Evolutionary conservation across 2,113 vertebrate genomes (phyloP).

Genomic region (Struthidea cinerea): DNA sequence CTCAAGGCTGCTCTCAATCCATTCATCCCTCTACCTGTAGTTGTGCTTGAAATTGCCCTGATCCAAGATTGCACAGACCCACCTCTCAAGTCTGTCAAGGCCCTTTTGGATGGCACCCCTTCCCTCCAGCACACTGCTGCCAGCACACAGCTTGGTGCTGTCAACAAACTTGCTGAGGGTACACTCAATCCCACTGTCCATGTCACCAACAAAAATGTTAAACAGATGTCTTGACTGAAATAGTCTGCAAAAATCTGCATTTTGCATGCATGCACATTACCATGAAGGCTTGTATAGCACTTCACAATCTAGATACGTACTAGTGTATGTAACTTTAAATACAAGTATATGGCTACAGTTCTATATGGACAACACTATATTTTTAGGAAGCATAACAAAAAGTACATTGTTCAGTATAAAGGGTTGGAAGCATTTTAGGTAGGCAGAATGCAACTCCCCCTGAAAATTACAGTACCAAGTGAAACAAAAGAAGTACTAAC

Average conservation of each 20-base stretch:
- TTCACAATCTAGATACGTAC: background rate
- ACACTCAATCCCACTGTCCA: background rate
- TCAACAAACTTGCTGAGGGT: background rate
- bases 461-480: background rate
- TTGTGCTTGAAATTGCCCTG: background rate
- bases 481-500: background rate
- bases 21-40: background rate
- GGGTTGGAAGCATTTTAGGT: background rate
- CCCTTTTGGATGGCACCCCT: background rate
- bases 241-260: background rate
- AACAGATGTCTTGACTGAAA: background rate
- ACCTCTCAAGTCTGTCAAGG: background rate
- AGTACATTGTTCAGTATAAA: background rate
- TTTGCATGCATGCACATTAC: background rate
- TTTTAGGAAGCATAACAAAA: background rate
- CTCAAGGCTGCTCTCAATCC: background rate
- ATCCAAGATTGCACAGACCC: background rate
- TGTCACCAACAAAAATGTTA: background rate
- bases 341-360: background rate
- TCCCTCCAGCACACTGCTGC: background rate
- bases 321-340: background rate
- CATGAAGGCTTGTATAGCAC: background rate
- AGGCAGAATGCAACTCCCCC: background rate
- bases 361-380: background rate
- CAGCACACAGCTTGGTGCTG: background rate